Base-by-base conservation (phyloP, 2,113 vertebrate genomes). In the Amblyornis subalaris region DNA sequence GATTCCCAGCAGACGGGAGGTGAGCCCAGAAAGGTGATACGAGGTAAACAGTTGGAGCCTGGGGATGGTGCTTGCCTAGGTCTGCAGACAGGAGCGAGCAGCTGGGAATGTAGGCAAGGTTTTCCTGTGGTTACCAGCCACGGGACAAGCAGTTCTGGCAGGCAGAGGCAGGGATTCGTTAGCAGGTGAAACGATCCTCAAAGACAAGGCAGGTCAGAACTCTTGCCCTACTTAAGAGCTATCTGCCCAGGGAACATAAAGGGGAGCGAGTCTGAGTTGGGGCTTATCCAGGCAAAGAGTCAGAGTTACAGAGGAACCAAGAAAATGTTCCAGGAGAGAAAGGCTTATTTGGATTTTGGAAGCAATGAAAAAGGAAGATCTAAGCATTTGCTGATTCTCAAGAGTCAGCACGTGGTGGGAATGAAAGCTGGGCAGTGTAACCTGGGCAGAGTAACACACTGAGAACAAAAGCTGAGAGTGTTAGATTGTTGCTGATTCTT, bases 21-120 rank as follows among this genome's bases (percentile, higher is more conserved):
- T 91, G 55, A 94, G 75, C 47, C 71, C 75, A 44, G 42, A 73
- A 57, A 62, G 75, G 92, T 80, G 85, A 93, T 35, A 21, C 0
- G 58, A 80, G 92, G 94, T 74, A 53, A 94, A 77, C 69, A 80
- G 24, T 80, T 71, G 75, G 84, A 95, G 85, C 55, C 23, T 50
- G 62, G 31, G 83, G 47, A 93, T 2, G 8, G 83, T 81, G 83
- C 51, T 93, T 87, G 94, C 72, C 90, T 40, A 40, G 83, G 65
- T 96, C 7, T 92, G 91, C 23, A 95, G 89, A 96, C 36, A 64
- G 93, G n/a, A 97, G n/a, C 2, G 20, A 96, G 94, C 93, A 96
- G 91, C 84, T 96, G 94, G 85, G 94, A 96, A 95, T 85, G 89
- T 2, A 80, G 60, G 82, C 78, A 86, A 89, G 67, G 64, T 44